phyloP scores from a whole-genome alignment of 2,113 vertebrate genomes.

The Larimichthys crocea region DNA sequence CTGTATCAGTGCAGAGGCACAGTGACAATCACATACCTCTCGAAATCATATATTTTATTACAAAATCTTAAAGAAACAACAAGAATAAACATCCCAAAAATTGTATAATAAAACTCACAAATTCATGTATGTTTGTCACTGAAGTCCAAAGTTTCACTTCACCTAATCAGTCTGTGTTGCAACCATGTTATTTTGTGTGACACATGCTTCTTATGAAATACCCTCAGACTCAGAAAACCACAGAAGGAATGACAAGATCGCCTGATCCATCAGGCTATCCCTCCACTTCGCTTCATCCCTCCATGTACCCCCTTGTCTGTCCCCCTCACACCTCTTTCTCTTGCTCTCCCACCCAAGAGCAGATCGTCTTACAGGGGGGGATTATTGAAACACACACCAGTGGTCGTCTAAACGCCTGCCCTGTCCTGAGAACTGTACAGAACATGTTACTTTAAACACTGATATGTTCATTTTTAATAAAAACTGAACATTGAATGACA shows the following conservation, averaged over 20 bases:
- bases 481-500: neutral
- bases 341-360: neutral
- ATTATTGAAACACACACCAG: slow-evolving; percentile 31
- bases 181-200: neutral
- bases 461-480: neutral
- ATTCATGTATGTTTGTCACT: neutral
- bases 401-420: neutral
- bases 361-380: slow-evolving; percentile 53
- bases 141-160: neutral
- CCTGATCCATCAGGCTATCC: neutral
- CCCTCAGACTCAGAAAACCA: neutral
- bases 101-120: neutral
- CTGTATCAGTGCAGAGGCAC: neutral
- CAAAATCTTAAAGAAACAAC: neutral
- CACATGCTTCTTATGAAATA: neutral
- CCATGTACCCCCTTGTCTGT: neutral
- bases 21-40: too few relatives aligned
- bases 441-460: slow-evolving; percentile 6
- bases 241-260: neutral
- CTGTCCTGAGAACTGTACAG: neutral
- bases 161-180: neutral
- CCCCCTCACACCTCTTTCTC: neutral
- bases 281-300: neutral
- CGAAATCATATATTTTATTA: neutral
- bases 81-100: neutral